Evolutionary conservation across 2,888 invertebrate genomes (phyloP), one percentile per base, ranked within the genome.

Genomic region (Lasioglossum calceatum): DNA sequence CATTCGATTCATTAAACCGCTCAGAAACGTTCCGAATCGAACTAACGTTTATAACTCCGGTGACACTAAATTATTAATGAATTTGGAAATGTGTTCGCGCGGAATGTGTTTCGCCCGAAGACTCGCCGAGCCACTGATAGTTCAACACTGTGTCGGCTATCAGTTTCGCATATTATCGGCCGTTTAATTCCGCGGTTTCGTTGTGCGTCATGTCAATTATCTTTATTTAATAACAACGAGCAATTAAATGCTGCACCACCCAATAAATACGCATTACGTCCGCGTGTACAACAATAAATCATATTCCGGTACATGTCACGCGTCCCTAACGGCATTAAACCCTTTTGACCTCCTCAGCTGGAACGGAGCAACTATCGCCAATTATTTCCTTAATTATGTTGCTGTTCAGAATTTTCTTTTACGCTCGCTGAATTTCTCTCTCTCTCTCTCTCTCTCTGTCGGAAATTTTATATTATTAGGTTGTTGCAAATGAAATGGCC

Each of bases 151-250:
- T 32, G n/a, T 32, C 75, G 27, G 54, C 32, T 58, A 74, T 82
- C 50, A 36, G 61, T 82, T 77, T 79, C 61, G 42, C 47, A 44
- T 64, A 73, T 85, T 85, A 79, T 81, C 75, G 67, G 47, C 58
- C 32, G 36, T 27, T 16, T 27, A 67, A n/a, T 32, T 47, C 71
- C 54, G 77, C 61, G 75, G 80, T 61, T 82, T 71, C 61, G 42
- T 36, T 74, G 14, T 70, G 47, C 79, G 79, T 77, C 87, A 47
- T 71, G 82, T 82, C 71, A 87, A 78, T 87, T 86, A 78, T 64
- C 82, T 72, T 82, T 79, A 80, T 82, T 87, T 82, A 86, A 77
- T 87, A 79, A 85, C 79, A 58, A 72, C 79, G 44, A 61, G 44
- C 82, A 86, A 82, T 82, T 76, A 44, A 54, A 44, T 44, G 50